phyloP scores from a whole-genome alignment of 2,797 vertebrate species.

The Buceros bicornis region DNA sequence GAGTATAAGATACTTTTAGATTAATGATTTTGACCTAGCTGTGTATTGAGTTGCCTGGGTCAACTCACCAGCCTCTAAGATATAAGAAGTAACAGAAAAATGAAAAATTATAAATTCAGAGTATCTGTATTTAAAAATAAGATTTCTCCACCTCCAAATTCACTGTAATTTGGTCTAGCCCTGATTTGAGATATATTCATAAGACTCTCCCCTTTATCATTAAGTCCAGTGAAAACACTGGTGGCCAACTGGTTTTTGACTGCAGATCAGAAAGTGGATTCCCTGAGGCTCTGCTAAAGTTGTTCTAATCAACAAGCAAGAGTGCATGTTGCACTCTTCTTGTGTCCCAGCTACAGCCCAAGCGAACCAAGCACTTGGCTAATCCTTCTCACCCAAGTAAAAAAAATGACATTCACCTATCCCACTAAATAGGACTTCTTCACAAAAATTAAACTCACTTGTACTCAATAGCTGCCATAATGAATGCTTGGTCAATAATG shows the following conservation, averaged over 20 bases:
- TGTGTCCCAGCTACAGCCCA: not conserved
- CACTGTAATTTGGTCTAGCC: not conserved
- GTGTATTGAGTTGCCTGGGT: not conserved
- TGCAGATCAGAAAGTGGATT: not conserved
- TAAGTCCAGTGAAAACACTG: not conserved
- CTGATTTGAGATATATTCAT: not conserved
- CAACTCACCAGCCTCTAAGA: not conserved
- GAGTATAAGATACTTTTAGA: not conserved
- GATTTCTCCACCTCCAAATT: not conserved
- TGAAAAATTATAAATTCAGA: not conserved
- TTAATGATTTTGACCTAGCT: not conserved
- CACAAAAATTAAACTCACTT: conserved; percentile 39
- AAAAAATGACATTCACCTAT: not conserved
- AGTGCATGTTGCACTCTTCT: not conserved
- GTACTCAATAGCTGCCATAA: not conserved
- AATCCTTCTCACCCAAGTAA: not conserved
- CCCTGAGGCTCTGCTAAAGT: not conserved
- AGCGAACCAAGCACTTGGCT: not conserved
- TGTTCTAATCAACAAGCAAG: not conserved
- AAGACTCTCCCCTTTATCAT: not conserved
- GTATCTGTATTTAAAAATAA: not conserved
- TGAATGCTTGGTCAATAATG: conserved; percentile 26
- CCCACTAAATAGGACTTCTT: conserved; percentile 7
- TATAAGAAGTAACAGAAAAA: not conserved
- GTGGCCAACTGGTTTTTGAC: not conserved